Evolutionary conservation across 1,140 invertebrate species (phyloP).

Genomic region (Ceratina australensis): DNA sequence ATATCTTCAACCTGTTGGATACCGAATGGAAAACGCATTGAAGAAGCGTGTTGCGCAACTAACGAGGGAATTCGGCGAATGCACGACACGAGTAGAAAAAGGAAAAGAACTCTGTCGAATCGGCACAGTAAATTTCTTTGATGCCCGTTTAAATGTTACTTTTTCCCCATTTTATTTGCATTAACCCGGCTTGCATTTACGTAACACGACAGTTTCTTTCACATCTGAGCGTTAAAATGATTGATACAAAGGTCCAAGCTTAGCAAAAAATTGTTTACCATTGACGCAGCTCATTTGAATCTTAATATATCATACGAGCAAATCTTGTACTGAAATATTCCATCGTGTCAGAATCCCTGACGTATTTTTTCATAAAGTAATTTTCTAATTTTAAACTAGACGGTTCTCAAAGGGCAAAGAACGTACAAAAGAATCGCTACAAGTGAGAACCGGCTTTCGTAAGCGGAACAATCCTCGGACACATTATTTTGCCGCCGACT

Average conservation of each 20-base stretch:
- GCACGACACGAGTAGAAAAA: not conserved
- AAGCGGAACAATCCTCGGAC: not conserved
- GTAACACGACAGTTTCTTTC: not conserved
- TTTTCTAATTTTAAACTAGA: too few relatives aligned
- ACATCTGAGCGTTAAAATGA: not conserved
- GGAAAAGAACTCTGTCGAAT: not conserved
- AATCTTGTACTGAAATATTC: too few relatives aligned
- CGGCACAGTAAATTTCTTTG: not conserved
- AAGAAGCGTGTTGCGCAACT: conserved; percentile 23
- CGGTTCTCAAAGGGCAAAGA: not conserved
- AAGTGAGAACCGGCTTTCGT: not conserved
- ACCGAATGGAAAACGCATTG: not conserved
- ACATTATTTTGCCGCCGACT: not conserved
- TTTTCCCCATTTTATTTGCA: conserved; percentile 8
- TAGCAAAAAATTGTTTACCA: not conserved
- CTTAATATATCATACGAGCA: too few relatives aligned
- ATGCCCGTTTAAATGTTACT: not conserved
- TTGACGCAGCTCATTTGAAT: not conserved
- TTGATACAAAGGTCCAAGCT: too few relatives aligned
- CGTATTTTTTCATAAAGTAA: too few relatives aligned
- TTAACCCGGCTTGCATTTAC: not conserved
- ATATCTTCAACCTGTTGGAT: not conserved
- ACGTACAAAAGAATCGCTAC: not conserved
- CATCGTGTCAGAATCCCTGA: too few relatives aligned
- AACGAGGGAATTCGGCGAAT: not conserved